A percentile compares a stretch with the other conserved stretches of the same genome.
Evolutionary conservation across 2,888 invertebrate genomes (phyloP).

Genomic region (Oligia strigilis): DNA sequence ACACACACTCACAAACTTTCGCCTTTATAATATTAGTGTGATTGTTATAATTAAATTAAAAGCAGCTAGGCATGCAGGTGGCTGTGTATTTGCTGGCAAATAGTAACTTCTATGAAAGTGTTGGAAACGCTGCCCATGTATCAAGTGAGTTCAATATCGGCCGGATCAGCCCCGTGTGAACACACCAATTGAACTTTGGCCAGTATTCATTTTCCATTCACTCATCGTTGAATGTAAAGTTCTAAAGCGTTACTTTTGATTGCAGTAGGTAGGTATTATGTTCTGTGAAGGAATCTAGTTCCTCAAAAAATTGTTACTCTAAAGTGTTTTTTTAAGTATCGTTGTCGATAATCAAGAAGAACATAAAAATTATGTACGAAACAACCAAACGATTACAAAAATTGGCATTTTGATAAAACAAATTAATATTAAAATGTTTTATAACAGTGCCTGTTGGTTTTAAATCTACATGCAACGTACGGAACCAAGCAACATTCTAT

Average conservation of each 20-base stretch:
- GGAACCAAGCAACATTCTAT: conserved; percentile 20
- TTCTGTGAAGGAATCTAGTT: too few relatives aligned
- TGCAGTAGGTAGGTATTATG: not conserved
- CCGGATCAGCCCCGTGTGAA: conserved; percentile 10
- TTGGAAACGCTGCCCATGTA: not conserved
- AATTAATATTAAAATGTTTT: not conserved
- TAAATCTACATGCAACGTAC: conserved; percentile 10
- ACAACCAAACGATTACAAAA: not conserved
- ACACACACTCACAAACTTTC: too few relatives aligned
- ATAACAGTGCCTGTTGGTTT: not conserved
- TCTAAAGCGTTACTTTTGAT: not conserved
- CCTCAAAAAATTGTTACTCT: not conserved
- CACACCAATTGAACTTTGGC: conserved; percentile 18
- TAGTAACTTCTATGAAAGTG: not conserved
- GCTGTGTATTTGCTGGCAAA: not conserved
- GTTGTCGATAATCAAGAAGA: not conserved
- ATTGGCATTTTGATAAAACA: not conserved
- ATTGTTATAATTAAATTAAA: not conserved
- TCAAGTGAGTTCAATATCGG: conserved; percentile 17
- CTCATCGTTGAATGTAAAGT: not conserved
- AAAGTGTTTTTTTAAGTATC: not conserved
- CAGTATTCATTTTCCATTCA: conserved; percentile 5
- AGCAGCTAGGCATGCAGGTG: not conserved
- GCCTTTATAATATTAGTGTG: too few relatives aligned
- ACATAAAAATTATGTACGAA: not conserved